Evolutionary conservation across 2,888 invertebrate genomes (phyloP).

Genomic region (Ctenicera cuprea): DNA sequence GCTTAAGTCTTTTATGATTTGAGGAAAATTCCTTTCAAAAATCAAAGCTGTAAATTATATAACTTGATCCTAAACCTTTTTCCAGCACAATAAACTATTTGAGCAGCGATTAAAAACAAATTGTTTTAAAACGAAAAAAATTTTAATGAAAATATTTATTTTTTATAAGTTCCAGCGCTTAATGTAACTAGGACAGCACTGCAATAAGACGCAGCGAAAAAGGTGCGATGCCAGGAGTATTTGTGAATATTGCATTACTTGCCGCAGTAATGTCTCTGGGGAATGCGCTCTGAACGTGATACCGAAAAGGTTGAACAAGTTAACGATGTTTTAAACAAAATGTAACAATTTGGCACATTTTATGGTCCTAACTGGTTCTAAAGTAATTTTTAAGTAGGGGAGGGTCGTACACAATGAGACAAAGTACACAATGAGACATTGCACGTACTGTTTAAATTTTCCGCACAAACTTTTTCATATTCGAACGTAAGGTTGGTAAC

Average conservation of each 20-base stretch:
- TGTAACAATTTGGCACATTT: neutral
- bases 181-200: neutral
- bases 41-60: no score
- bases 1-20: no score
- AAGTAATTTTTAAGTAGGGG: neutral
- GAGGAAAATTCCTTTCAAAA: no score
- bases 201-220: slow-evolving; percentile 3
- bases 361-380: neutral
- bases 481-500: no score
- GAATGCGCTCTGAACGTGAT: slow-evolving; percentile 16
- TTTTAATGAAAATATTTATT: neutral
- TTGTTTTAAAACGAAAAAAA: no score
- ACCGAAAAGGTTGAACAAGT: slow-evolving; percentile 17
- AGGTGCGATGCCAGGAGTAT: slow-evolving; percentile 19
- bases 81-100: no score
- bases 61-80: no score
- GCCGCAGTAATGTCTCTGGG: slow-evolving; percentile 17
- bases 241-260: slow-evolving; percentile 24
- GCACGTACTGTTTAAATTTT: no score
- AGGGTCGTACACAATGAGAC: no score
- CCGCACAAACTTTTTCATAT: no score
- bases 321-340: slow-evolving; percentile 18
- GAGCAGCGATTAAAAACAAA: no score
- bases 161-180: neutral
- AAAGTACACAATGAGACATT: no score